A percentile compares a stretch with the other conserved stretches of the same genome.
phyloP scores from a whole-genome alignment of 2,113 vertebrate species.

The Eulemur rufifrons region DNA sequence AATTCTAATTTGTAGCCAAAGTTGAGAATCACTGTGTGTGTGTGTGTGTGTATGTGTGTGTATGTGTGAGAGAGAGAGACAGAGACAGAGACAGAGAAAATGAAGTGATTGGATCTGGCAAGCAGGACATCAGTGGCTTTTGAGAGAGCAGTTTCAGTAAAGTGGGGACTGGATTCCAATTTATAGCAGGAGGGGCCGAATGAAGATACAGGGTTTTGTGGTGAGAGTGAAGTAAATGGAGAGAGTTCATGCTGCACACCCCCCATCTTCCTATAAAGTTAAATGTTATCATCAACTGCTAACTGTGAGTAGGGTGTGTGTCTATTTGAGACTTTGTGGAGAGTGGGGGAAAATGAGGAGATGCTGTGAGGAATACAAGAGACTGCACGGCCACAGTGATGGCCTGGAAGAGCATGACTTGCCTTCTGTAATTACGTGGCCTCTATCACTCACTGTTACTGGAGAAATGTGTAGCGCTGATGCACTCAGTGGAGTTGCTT shows the following conservation, averaged over 20 bases:
- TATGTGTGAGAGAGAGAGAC: too few species aligned
- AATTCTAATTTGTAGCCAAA: background rate
- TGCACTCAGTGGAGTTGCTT: background rate
- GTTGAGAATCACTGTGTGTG: background rate
- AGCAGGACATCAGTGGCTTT: background rate
- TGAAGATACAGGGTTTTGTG: background rate
- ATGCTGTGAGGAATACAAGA: background rate
- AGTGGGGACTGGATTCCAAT: background rate
- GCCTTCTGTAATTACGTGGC: background rate
- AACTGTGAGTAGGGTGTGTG: background rate
- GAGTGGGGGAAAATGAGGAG: background rate
- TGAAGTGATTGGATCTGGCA: background rate
- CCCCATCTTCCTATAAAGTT: background rate
- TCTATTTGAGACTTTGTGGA: background rate
- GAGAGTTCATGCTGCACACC: background rate
- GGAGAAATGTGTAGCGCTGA: background rate
- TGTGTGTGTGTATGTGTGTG: background rate
- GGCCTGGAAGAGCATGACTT: background rate
- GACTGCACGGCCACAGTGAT: background rate
- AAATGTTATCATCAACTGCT: background rate
- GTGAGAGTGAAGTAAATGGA: constrained; percentile 2
- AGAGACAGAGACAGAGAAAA: background rate
- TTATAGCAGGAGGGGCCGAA: background rate
- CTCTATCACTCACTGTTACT: background rate
- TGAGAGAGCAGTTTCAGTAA: constrained; percentile 4